phyloP scores from a whole-genome alignment of 2,888 invertebrate species.

The Tuberolachnus salignus region DNA sequence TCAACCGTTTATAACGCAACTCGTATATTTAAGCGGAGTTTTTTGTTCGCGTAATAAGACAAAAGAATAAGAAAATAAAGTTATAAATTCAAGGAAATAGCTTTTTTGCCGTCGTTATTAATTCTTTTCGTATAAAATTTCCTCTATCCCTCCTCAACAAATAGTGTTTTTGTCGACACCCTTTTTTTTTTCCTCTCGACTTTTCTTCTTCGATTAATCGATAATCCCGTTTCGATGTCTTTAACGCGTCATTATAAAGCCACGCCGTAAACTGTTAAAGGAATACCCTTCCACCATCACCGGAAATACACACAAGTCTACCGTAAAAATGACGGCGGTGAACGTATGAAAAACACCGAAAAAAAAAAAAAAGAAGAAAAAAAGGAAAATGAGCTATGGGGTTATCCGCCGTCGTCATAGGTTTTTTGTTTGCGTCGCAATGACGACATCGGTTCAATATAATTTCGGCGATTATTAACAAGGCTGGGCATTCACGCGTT shows the following conservation, averaged over 20 bases:
- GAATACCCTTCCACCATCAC: too few species aligned
- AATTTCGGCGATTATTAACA: too few species aligned
- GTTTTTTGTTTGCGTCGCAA: background rate
- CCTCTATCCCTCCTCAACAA: background rate
- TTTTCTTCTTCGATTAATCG: slow-evolving; percentile 1
- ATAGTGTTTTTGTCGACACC: background rate
- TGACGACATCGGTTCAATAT: background rate
- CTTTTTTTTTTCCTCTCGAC: too few species aligned
- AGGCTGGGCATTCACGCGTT: too few species aligned
- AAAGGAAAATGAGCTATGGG: background rate
- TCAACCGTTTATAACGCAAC: slow-evolving; percentile 12
- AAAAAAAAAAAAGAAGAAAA: too few species aligned
- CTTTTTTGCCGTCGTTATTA: background rate
- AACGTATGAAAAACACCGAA: too few species aligned
- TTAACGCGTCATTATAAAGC: background rate
- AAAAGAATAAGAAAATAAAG: background rate
- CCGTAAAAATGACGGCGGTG: too few species aligned
- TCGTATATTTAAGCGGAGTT: slow-evolving; percentile 10
- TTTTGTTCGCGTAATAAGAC: background rate
- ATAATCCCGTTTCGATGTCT: background rate
- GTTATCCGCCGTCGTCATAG: background rate
- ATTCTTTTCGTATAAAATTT: background rate
- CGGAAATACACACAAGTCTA: background rate
- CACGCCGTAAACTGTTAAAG: too few species aligned
- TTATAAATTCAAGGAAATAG: background rate